Percentiles rank a stretch among this genome's conserved stretches.
phyloP scores from a whole-genome alignment of 2,113 vertebrate species.

The Poeciliopsis prolifica region DNA sequence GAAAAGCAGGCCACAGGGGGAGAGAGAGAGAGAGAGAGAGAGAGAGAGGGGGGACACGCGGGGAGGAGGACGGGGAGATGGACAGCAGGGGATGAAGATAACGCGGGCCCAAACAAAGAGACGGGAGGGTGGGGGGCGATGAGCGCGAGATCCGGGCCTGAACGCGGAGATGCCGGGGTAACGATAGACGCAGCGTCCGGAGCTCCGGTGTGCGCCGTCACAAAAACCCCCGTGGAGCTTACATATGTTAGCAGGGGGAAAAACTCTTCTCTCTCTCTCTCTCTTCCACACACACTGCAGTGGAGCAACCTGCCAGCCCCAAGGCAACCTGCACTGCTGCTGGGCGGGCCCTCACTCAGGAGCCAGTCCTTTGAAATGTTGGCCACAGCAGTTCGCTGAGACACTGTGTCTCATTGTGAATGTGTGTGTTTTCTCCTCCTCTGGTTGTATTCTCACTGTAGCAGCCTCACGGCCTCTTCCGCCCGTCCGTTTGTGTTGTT shows the following conservation, averaged over 20 bases:
- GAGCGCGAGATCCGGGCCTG: slow-evolving; percentile 50
- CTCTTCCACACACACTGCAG: slow-evolving; percentile 40
- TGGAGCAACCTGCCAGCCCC: slow-evolving; percentile 65
- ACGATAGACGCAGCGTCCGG: slow-evolving; percentile 65
- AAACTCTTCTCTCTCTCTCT: slow-evolving; percentile 2
- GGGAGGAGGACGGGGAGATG: slow-evolving; percentile 65
- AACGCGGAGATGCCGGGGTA: slow-evolving; percentile 52
- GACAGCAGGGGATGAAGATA: slow-evolving; percentile 75
- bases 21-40: slow-evolving; percentile 46
- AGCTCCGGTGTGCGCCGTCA: slow-evolving; percentile 51
- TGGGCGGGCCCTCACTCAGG: slow-evolving; percentile 61
- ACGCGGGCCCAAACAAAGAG: slow-evolving; percentile 70
- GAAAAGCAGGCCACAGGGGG: slow-evolving; percentile 16
- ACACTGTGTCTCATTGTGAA: slow-evolving; percentile 72
- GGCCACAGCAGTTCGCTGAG: slow-evolving; percentile 62
- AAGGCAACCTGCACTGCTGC: slow-evolving; percentile 68
- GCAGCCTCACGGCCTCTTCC: slow-evolving; percentile 62
- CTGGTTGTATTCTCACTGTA: slow-evolving; percentile 53
- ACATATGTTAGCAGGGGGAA: slow-evolving; percentile 67
- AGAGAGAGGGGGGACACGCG: slow-evolving; percentile 48
- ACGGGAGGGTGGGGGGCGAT: slow-evolving; percentile 34
- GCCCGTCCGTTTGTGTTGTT: slow-evolving; percentile 4
- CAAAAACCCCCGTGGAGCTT: slow-evolving; percentile 62
- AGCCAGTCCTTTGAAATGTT: slow-evolving; percentile 71
- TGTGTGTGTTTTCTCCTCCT: slow-evolving; percentile 45